phyloP scores from a whole-genome alignment of 2,113 vertebrate species.

The Motacilla tschutschensis region DNA sequence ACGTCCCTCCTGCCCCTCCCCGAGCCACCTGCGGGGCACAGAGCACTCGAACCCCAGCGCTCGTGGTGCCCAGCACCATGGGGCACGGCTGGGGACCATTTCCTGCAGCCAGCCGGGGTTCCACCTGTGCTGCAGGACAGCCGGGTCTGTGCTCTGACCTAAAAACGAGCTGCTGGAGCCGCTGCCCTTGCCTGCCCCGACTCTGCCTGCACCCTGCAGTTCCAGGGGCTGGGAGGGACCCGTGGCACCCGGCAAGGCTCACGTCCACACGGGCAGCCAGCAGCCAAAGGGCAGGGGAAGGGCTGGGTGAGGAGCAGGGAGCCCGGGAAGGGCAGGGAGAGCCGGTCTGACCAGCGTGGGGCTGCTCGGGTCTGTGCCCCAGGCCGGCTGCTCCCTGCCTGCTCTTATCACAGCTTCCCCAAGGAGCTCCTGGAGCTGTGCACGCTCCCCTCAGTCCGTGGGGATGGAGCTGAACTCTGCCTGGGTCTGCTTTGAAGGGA shows the following conservation, averaged over 20 bases:
- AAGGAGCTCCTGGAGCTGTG: rapidly evolving
- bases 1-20: not conserved
- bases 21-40: not conserved
- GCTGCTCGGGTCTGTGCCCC: not conserved
- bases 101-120: not conserved
- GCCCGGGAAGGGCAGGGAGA: not conserved
- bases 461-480: not conserved
- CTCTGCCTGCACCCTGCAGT: not conserved
- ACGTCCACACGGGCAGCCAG: not conserved
- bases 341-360: not conserved
- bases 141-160: not conserved
- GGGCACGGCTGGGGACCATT: rapidly evolving
- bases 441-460: rapidly evolving
- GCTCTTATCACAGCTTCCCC: not conserved
- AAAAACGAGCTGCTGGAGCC: not conserved
- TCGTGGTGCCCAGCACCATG: rapidly evolving
- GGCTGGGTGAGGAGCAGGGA: not conserved
- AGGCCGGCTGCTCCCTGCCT: not conserved
- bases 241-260: not conserved
- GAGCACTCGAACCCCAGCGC: not conserved
- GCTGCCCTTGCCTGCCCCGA: not conserved
- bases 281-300: not conserved
- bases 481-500: not conserved
- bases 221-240: not conserved
- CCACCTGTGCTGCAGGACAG: not conserved